Conservation (phyloP, 2,797 vertebrate species). For the Tinamus major region DNA sequence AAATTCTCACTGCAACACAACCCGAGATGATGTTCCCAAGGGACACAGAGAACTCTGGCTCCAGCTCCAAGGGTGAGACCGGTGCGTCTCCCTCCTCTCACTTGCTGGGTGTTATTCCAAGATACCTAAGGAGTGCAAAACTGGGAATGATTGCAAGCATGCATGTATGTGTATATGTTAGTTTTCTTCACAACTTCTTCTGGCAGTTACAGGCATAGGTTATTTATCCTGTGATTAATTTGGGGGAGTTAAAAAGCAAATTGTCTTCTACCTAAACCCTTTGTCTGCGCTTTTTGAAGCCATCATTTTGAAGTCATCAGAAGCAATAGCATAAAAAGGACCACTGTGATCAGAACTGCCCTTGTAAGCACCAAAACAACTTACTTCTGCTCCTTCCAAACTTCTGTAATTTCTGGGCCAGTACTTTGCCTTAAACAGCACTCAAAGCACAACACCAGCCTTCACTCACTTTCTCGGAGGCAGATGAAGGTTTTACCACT, state of each 20-base stretch:
- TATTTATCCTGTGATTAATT: neutral
- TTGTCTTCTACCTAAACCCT: neutral
- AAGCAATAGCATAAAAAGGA: neutral
- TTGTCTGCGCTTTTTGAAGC: neutral
- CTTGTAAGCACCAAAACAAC: neutral
- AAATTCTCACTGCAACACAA: constrained; percentile 3
- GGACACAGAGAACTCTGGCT: neutral
- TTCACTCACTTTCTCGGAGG: neutral
- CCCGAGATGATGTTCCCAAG: neutral
- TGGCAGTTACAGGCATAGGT: neutral
- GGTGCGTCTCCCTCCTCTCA: neutral
- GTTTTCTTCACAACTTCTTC: neutral
- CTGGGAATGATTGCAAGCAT: neutral
- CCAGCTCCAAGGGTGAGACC: neutral
- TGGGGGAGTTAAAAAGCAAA: neutral
- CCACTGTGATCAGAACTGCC: neutral
- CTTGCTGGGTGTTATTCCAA: neutral
- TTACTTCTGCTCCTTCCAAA: neutral
- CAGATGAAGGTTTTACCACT: neutral
- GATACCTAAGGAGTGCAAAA: neutral
- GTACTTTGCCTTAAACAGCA: neutral
- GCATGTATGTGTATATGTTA: neutral
- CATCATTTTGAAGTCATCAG: neutral
- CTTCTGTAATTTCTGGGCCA: neutral
- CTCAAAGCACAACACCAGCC: neutral